These are phyloP conservation scores for Drosophila nannoptera DNA, from an alignment of 1,140 invertebrate genomes.

Conservation along the genomic window DNA sequence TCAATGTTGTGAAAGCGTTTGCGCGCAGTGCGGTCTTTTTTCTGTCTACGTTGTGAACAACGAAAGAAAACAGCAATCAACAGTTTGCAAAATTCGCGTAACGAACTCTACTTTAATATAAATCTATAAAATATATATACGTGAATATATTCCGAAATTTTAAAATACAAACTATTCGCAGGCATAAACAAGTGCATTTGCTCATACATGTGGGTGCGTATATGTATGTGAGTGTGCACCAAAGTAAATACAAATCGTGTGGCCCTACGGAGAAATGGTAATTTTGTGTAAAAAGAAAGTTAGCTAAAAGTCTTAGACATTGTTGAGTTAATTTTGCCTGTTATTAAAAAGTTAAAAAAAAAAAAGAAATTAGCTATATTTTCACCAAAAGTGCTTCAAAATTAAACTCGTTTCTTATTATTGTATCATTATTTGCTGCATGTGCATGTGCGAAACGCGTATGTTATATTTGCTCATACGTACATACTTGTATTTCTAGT, in stretches of 20 bases:
- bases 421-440: too few species aligned
- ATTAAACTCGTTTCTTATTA: too few species aligned
- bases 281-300: slow-evolving; percentile 46
- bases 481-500: too few species aligned
- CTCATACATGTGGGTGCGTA: background rate
- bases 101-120: too few species aligned
- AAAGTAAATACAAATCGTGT: slow-evolving; percentile 6
- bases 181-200: background rate
- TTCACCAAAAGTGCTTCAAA: background rate
- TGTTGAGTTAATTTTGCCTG: slow-evolving; percentile 2
- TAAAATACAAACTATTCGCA: background rate
- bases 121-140: too few species aligned
- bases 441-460: too few species aligned
- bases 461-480: too few species aligned
- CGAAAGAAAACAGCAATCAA: slow-evolving; percentile 37
- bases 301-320: slow-evolving; percentile 15
- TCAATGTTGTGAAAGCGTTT: slow-evolving; percentile 48
- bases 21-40: slow-evolving; percentile 25
- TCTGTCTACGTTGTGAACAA: slow-evolving; percentile 21
- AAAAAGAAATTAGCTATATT: too few species aligned
- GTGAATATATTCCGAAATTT: background rate
- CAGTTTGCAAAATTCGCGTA: slow-evolving; percentile 2
- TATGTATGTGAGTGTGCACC: background rate
- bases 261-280: slow-evolving; percentile 22
- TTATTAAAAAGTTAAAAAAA: too few species aligned